Evolutionary conservation across 2,797 vertebrate species (phyloP).

Genomic region (Hypotaenidia philippensis): DNA sequence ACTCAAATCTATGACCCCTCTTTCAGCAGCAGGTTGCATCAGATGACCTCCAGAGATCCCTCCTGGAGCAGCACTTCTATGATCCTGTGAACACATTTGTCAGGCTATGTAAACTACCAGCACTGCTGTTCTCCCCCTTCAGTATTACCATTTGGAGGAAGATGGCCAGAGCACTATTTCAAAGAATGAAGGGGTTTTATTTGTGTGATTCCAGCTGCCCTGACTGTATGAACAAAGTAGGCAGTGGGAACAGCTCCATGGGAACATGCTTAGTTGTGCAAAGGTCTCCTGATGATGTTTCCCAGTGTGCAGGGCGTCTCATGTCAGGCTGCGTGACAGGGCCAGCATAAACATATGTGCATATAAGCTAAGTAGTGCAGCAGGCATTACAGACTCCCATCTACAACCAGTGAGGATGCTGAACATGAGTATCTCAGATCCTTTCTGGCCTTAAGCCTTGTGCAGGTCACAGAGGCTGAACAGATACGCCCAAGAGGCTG

Average conservation of each 20-base stretch:
- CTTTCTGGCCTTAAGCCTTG: not conserved
- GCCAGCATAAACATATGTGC: not conserved
- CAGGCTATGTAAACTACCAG: no score
- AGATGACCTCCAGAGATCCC: not conserved
- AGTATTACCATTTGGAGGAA: not conserved
- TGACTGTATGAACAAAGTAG: fast-evolving
- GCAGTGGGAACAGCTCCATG: not conserved
- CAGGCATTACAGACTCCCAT: not conserved
- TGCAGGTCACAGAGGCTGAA: not conserved
- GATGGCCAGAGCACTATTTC: not conserved
- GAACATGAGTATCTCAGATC: not conserved
- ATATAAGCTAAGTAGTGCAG: not conserved
- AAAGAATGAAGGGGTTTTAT: not conserved
- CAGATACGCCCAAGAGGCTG: not conserved
- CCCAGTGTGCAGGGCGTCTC: not conserved
- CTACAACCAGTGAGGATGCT: not conserved
- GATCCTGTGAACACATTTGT: not conserved
- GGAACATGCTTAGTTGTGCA: not conserved
- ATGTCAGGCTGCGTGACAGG: not conserved
- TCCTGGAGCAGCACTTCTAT: not conserved
- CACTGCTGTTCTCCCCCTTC: not conserved
- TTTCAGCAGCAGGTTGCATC: not conserved
- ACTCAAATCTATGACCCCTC: fast-evolving
- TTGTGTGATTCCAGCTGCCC: not conserved
- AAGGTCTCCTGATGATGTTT: not conserved